Conservation (phyloP, 2,113 vertebrate species). For the Cyanistes caeruleus region DNA sequence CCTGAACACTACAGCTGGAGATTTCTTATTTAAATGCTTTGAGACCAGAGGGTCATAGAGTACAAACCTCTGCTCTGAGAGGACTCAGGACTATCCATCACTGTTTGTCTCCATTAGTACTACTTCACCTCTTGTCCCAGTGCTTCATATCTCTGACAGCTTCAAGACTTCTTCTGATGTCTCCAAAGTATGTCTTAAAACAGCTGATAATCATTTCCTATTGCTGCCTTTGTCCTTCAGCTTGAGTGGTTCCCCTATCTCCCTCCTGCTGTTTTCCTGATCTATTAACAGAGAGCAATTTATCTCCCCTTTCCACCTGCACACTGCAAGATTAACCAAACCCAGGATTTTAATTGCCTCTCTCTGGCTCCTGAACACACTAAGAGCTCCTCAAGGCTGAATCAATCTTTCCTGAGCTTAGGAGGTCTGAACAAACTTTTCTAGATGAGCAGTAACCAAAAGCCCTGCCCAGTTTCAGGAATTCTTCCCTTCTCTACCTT, state of each 20-base stretch:
- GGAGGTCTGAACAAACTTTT: not conserved
- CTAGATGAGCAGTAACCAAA: not conserved
- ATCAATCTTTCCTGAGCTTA: not conserved
- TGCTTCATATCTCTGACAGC: not conserved
- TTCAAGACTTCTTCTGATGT: not conserved
- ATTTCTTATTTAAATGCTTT: constrained; percentile 3
- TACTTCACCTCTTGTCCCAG: not conserved
- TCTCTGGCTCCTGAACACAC: not conserved
- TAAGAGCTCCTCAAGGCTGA: not conserved
- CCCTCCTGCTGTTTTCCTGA: not conserved
- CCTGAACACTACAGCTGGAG: not conserved
- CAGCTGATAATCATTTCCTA: not conserved
- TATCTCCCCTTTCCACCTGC: not conserved
- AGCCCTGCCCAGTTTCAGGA: not conserved
- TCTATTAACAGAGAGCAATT: not conserved
- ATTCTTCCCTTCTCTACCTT: not conserved
- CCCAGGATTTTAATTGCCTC: not conserved
- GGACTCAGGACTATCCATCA: not conserved
- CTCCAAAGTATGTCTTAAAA: not conserved
- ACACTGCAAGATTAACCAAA: not conserved
- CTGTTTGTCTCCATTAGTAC: not conserved
- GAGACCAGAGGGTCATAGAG: not conserved
- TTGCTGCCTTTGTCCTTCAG: not conserved
- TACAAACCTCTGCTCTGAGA: not conserved
- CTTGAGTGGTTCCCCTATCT: not conserved